Base-by-base conservation (phyloP, 2,797 vertebrate genomes). In the Zalophus californianus region DNA sequence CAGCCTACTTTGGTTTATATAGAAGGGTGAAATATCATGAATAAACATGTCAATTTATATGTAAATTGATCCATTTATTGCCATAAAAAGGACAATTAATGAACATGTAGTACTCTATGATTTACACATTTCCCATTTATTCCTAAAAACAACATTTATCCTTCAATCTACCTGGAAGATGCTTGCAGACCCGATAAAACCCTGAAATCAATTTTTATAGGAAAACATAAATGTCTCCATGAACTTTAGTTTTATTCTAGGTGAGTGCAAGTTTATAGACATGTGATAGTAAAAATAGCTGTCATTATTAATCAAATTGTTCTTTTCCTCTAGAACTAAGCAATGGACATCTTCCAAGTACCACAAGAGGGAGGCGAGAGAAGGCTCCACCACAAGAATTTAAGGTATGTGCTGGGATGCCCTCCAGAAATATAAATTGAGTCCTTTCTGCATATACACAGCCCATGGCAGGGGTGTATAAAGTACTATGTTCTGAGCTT, bases 161-260 rank as follows among this genome's bases (percentile, higher is more conserved):
- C 32, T 89, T 92, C 50, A 95, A 73, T 32, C 7, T 78, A 3
- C 41, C 21, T 50, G 6, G 12, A 89, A 58, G 8, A n/a, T 41
- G 6, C 21, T 87, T 41, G 25, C 0, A 72, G 12, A 13, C 3
- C 32, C 66, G 62, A 16, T 72, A 68, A 54, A 89, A 54, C 15
- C n/a, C 5, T n/a, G 15, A 80, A 73, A 68, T 50, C 14, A 66
- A 58, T 20, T 85, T 75, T 95, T 60, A 54, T 1, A 85, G 38
- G 21, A 89, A 90, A 90, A 83, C 8, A 64, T 14, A 3, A 50
- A 87, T 56, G 2, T 25, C 41, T 77, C 90, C 68, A 20, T 48
- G 21, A 86, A 93, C 20, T 86, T 70, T n/a, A 86, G 32, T 16
- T 83, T 78, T 77, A 92, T 29, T 92, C 41, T 90, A 68, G 44